Base-by-base conservation (phyloP, 2,797 vertebrate genomes). In the Dicrostonyx torquatus region DNA sequence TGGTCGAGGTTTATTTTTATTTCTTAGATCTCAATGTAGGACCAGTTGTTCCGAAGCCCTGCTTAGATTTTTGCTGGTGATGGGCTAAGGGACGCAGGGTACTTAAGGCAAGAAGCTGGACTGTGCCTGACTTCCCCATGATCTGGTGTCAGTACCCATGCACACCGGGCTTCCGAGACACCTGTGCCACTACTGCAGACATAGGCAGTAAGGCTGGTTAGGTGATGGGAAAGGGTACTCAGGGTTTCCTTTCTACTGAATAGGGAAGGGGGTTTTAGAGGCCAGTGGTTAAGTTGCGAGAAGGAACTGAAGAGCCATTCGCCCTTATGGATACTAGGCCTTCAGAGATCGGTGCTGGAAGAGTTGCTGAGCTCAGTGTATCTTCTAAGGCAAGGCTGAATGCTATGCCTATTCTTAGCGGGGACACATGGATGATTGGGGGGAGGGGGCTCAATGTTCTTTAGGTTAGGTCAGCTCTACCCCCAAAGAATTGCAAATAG, bases 1-100 rank as follows among this genome's bases (percentile, higher is more conserved):
- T 66, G 75, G 5, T 1, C 1, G 0, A 0, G 0, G 55, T 13
- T 68, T 58, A 1, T 40, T 5, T 45, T 29, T 20, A 9, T 13
- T 14, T 0, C 53, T 77, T 5, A 0, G 2, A 4, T 43, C 60
- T 53, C 17, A n/a, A 0, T 0, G 0, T 2, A 0, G 34, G 12
- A 29, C 18, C 2, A 0, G 26, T n/a, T 72, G 26, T 15, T 11
- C 29, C 3, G 26, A 20, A 48, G 37, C 26, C 37, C 58, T 64
- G 82, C 43, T 1, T 40, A 43, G 24, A 31, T 7, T 12, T 17
- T 17, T 48, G n/a, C 50, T 31, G 7, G 9, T 73, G 37, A 40
- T 72, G n/a, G 6, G 4, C 20, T 31, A 18, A 20, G 11, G 40
- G 22, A 10, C 45, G 4, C 0, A 9, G 79, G 9, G 29, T 22